A percentile compares a stretch with the other conserved stretches of the same genome.
Conservation (phyloP, 92 coral and sea anemone genomes). For the Metridium senile region DNA sequence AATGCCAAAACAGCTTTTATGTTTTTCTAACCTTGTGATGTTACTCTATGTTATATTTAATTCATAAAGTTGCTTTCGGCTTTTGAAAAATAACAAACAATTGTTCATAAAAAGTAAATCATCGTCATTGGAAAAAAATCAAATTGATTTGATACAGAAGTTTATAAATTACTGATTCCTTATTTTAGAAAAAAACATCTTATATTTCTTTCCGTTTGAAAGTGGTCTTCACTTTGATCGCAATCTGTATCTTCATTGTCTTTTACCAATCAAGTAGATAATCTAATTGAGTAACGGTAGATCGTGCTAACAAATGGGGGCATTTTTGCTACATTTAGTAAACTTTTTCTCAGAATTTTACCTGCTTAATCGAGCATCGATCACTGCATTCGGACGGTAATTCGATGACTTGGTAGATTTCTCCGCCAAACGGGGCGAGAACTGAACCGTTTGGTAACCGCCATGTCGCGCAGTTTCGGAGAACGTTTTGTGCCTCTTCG, state of each 20-base stretch:
- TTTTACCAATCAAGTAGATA: constrained; percentile 6
- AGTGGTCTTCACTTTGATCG: constrained; percentile 11
- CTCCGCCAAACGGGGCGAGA: constrained; percentile 84
- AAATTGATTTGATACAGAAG: neutral
- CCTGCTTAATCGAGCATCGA: constrained; percentile 71
- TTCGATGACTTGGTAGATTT: constrained; percentile 86
- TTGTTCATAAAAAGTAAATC: neutral
- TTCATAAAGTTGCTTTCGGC: neutral
- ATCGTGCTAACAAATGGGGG: neutral
- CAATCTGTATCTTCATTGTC: constrained; percentile 18
- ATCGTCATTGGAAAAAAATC: neutral
- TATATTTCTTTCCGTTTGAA: neutral
- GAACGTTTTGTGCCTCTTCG: constrained; percentile 72
- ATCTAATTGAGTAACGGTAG: constrained; percentile 31
- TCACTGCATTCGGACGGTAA: constrained; percentile 80
- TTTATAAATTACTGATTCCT: neutral
- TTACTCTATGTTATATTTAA: constrained; percentile 8
- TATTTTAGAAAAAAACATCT: neutral
- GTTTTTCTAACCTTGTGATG: constrained; percentile 7
- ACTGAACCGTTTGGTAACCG: constrained; percentile 82
- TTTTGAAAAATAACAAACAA: neutral
- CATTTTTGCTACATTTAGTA: neutral
- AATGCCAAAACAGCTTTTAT: neutral
- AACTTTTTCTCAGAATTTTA: constrained; percentile 4
- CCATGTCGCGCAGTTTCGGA: constrained; percentile 74